Evolutionary conservation across 2,888 invertebrate species (phyloP).

Genomic region (Metopia argyrocephala): DNA sequence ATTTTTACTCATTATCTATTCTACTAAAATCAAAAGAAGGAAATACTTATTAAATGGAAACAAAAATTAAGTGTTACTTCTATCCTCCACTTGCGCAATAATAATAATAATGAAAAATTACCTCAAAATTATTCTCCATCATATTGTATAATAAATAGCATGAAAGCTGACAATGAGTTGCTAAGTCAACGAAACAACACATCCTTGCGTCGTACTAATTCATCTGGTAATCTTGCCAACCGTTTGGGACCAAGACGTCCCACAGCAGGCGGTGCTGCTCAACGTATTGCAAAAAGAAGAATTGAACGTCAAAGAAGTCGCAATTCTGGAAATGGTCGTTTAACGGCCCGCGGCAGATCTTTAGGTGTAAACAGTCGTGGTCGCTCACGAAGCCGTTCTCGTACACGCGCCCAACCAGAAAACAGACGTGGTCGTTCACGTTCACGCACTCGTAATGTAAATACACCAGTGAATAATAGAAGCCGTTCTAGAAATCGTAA

Average conservation of each 20-base stretch:
- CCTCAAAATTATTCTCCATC: constrained; percentile 54
- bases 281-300: constrained; percentile 71
- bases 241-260: constrained; percentile 72
- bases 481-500: constrained; percentile 62
- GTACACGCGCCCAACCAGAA: constrained; percentile 50
- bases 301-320: constrained; percentile 57
- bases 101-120: constrained; percentile 47
- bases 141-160: constrained; percentile 72
- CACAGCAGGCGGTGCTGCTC: constrained; percentile 71
- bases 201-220: constrained; percentile 72
- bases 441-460: constrained; percentile 53
- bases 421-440: constrained; percentile 66
- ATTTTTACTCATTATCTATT: constrained; percentile 1
- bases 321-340: constrained; percentile 29
- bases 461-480: constrained; percentile 50
- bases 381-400: constrained; percentile 71
- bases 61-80: constrained; percentile 20
- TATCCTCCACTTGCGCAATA: constrained; percentile 40
- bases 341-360: constrained; percentile 62
- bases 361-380: constrained; percentile 63
- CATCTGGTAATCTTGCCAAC: constrained; percentile 71
- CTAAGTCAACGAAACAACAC: constrained; percentile 64
- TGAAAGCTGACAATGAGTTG: constrained; percentile 77
- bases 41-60: constrained; percentile 25
- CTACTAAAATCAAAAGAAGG: constrained; percentile 49